phyloP scores from a whole-genome alignment of 2,797 vertebrate genomes.

The Pteronotus mesoamericanus region DNA sequence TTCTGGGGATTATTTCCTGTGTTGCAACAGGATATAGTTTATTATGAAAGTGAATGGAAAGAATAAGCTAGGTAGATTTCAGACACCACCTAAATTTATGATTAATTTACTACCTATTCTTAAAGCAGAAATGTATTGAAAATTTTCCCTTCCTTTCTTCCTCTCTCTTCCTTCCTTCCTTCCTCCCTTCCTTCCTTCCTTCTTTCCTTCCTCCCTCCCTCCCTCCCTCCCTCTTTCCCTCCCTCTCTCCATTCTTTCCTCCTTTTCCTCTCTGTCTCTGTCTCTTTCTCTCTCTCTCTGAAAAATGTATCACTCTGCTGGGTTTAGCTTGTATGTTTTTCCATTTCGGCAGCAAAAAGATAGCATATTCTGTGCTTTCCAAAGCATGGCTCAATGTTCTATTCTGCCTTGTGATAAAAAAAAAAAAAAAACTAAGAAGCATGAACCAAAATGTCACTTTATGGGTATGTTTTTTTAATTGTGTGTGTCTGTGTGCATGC shows the following conservation, averaged over 20 bases:
- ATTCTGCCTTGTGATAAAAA: not conserved
- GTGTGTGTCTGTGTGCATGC: not conserved
- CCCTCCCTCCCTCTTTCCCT: not conserved
- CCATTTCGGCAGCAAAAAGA: not conserved
- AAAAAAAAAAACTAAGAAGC: not conserved
- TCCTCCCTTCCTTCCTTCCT: not conserved
- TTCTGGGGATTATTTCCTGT: not conserved
- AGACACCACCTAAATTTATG: not conserved
- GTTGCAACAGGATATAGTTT: not conserved
- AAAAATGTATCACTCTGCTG: not conserved
- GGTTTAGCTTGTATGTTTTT: not conserved
- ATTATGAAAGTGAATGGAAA: slow-evolving; percentile 24
- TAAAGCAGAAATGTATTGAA: slow-evolving; percentile 3
- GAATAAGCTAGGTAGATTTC: not conserved
- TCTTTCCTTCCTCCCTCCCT: not conserved
- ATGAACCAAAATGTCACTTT: not conserved
- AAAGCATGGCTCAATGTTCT: slow-evolving; percentile 5
- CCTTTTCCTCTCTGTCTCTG: not conserved
- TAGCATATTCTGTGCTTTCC: not conserved
- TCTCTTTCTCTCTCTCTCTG: not conserved
- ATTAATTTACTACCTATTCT: not conserved
- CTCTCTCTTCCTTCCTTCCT: too few species aligned
- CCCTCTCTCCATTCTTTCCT: not conserved
- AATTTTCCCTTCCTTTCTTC: not conserved
- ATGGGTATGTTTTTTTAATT: not conserved